Evolutionary conservation across 2,113 vertebrate species (phyloP).

Genomic region (Nanger granti): DNA sequence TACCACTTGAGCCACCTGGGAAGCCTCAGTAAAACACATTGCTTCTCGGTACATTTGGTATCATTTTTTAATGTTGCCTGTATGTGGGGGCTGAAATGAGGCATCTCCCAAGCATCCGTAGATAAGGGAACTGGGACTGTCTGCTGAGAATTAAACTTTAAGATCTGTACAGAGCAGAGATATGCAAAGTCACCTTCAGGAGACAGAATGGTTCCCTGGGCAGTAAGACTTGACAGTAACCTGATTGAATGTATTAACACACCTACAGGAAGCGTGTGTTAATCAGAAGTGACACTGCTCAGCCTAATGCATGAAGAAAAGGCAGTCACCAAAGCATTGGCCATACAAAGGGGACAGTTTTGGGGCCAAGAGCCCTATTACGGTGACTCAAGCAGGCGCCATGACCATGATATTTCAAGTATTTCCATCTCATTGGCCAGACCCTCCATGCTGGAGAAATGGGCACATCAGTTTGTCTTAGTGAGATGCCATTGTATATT

Average conservation of each 20-base stretch:
- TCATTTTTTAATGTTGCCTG: not conserved
- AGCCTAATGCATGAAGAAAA: not conserved
- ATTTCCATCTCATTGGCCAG: not conserved
- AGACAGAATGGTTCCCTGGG: slow-evolving; percentile 47
- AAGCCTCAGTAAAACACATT: not conserved
- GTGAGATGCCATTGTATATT: not conserved
- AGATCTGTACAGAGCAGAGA: slow-evolving; percentile 25
- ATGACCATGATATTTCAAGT: not conserved
- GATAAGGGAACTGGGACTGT: slow-evolving; percentile 1
- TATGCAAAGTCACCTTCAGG: slow-evolving; percentile 65
- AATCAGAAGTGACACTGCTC: slow-evolving; percentile 43
- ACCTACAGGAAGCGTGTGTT: slow-evolving; percentile 39
- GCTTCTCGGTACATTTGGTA: not conserved
- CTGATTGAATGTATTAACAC: slow-evolving; percentile 59
- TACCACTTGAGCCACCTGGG: not conserved
- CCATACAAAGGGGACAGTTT: not conserved
- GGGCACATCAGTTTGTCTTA: not conserved
- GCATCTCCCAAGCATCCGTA: slow-evolving; percentile 1
- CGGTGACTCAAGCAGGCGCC: fast-evolving
- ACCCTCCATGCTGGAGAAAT: not conserved
- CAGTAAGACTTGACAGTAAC: slow-evolving; percentile 13
- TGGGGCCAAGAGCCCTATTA: not conserved
- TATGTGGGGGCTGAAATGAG: not conserved
- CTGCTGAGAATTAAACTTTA: slow-evolving; percentile 40
- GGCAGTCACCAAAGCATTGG: not conserved